A percentile compares a stretch with the other conserved stretches of the same genome.
Evolutionary conservation across 1,140 invertebrate genomes (phyloP).

Genomic region (Aphelinus certus): DNA sequence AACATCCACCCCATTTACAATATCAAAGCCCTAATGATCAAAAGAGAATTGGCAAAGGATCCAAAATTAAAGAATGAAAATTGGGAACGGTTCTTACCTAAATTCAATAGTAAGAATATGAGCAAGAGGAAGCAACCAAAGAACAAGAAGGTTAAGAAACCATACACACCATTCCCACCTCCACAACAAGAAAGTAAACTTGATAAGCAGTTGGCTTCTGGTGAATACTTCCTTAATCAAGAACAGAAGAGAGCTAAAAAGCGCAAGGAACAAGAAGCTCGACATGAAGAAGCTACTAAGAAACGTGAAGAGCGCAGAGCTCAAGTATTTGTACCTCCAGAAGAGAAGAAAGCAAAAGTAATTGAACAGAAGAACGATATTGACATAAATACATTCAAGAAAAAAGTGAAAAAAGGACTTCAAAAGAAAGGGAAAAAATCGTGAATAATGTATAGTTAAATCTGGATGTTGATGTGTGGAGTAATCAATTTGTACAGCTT

Average conservation of each 20-base stretch:
- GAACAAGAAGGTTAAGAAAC: constrained; percentile 87
- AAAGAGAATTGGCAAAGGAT: constrained; percentile 93
- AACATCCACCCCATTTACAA: constrained; percentile 99
- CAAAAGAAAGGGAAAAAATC: constrained; percentile 45
- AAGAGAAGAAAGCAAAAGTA: constrained; percentile 67
- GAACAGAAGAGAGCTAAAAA: constrained; percentile 80
- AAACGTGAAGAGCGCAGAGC: constrained; percentile 80
- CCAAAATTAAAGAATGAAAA: constrained; percentile 91
- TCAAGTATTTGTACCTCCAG: constrained; percentile 84
- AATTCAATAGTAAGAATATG: constrained; percentile 93
- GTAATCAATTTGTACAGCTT: constrained; percentile 34
- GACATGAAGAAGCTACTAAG: constrained; percentile 75
- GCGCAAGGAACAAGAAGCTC: constrained; percentile 79
- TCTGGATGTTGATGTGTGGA: not conserved
- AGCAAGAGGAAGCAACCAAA: constrained; percentile 87
- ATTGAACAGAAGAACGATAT: constrained; percentile 53
- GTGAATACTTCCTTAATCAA: constrained; percentile 95
- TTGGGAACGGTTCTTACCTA: constrained; percentile 97
- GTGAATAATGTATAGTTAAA: constrained; percentile 5
- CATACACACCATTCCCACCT: constrained; percentile 98
- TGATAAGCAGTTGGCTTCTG: constrained; percentile 92
- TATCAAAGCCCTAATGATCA: constrained; percentile 98
- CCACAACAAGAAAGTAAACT: constrained; percentile 91
- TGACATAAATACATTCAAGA: constrained; percentile 75
- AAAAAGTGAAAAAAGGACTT: constrained; percentile 76